Evolutionary conservation across 2,888 invertebrate species (phyloP).

Genomic region (Caenorhabditis japonica): DNA sequence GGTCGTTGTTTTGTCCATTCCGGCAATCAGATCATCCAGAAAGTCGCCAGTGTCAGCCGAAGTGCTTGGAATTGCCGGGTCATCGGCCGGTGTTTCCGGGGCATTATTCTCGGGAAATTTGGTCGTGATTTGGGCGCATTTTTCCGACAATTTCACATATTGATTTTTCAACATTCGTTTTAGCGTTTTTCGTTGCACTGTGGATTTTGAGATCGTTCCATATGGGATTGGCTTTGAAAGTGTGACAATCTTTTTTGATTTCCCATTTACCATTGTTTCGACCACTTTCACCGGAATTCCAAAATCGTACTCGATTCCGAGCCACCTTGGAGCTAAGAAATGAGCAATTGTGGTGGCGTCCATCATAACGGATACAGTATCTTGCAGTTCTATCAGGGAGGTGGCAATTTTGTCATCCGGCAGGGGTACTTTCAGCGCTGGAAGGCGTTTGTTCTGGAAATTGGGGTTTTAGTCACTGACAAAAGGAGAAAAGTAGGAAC

Average conservation of each 20-base stretch:
- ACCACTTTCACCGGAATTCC: conserved; percentile 17
- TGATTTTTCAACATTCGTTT: conserved; percentile 14
- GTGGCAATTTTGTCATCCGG: background rate
- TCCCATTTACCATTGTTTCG: conserved; percentile 6
- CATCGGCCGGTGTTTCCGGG: too few species aligned
- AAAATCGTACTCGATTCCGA: conserved; percentile 23
- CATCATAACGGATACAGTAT: conserved; percentile 9
- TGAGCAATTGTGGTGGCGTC: conserved; percentile 49
- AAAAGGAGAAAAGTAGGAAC: too few species aligned
- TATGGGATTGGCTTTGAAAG: conserved; percentile 30
- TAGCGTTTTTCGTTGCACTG: conserved; percentile 16
- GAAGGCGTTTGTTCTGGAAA: too few species aligned
- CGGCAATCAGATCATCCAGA: conserved; percentile 10
- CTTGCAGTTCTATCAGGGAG: background rate
- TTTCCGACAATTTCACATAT: conserved; percentile 3
- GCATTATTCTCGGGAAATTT: too few species aligned
- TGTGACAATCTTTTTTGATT: conserved; percentile 6
- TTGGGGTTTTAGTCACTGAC: too few species aligned
- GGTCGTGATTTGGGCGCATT: background rate
- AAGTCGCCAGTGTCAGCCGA: background rate
- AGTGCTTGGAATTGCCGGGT: background rate
- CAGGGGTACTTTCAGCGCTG: background rate
- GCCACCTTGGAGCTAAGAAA: conserved; percentile 34
- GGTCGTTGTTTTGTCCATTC: conserved; percentile 18
- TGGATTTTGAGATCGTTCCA: conserved; percentile 11